A percentile compares a stretch with the other conserved stretches of the same genome.
phyloP scores from a whole-genome alignment of 1,140 invertebrate species.

The Brachionus paranguensis region DNA sequence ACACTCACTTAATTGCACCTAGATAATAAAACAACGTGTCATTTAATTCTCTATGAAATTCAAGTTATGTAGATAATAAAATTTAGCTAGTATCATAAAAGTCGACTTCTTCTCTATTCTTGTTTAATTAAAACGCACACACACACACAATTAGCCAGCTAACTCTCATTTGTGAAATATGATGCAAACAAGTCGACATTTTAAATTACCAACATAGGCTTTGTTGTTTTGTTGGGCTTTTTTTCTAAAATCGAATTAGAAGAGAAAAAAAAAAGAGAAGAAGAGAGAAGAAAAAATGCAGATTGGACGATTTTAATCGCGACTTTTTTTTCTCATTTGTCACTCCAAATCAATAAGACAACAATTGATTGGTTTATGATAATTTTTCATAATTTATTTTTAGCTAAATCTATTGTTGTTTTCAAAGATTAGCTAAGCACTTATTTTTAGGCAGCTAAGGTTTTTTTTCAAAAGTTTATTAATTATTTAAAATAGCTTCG shows the following conservation, averaged over 20 bases:
- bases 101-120: slow-evolving; percentile 16
- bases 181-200: slow-evolving; percentile 35
- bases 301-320: not conserved
- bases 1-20: not conserved
- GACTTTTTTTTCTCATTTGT: slow-evolving; percentile 16
- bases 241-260: too few species aligned
- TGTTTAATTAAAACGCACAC: not conserved
- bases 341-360: not conserved
- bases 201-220: not conserved
- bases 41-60: slow-evolving; percentile 19
- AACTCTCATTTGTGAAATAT: not conserved
- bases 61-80: slow-evolving; percentile 23
- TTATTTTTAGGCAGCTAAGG: too few species aligned
- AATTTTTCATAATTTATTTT: not conserved
- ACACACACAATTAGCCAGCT: too few species aligned
- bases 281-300: too few species aligned
- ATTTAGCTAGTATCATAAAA: not conserved
- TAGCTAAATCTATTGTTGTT: too few species aligned
- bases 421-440: too few species aligned
- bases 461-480: too few species aligned
- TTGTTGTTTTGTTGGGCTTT: too few species aligned
- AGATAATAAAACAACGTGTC: not conserved
- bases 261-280: too few species aligned
- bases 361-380: not conserved
- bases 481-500: too few species aligned